Evolutionary conservation across 2,113 vertebrate species (phyloP).

Genomic region (Ciconia stormi): DNA sequence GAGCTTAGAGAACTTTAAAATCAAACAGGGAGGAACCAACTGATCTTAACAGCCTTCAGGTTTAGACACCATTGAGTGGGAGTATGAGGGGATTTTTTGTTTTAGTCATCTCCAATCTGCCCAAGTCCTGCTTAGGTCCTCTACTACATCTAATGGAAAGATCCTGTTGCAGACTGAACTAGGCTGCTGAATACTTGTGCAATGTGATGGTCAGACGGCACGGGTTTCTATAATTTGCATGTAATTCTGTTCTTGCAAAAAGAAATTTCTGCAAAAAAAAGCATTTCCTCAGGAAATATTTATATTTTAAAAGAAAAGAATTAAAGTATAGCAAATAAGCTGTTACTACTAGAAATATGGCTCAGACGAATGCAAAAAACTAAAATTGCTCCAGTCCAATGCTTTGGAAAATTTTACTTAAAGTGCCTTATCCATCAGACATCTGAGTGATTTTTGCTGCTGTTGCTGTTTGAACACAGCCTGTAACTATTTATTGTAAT

Average conservation of each 20-base stretch:
- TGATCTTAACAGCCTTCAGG: background rate
- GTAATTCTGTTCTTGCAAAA: background rate
- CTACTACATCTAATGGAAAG: background rate
- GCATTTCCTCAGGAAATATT: background rate
- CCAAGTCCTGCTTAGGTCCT: background rate
- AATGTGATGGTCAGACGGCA: background rate
- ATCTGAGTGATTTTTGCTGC: background rate
- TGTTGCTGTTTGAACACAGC: background rate
- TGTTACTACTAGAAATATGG: background rate
- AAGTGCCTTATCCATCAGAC: background rate
- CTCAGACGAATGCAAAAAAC: background rate
- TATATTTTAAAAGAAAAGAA: background rate
- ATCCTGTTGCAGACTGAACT: background rate
- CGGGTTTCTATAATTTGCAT: background rate
- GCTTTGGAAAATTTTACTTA: background rate
- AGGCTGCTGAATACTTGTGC: background rate
- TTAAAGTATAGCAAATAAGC: background rate
- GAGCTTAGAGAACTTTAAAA: background rate
- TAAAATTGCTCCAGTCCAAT: background rate
- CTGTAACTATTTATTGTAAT: background rate
- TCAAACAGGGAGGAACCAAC: background rate
- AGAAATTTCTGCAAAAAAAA: background rate
- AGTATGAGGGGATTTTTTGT: background rate
- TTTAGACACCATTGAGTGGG: background rate
- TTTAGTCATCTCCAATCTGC: background rate